Percentiles rank a stretch among this genome's conserved stretches.
These are phyloP conservation scores for Tetragnatha versicolor DNA, from an alignment of 1,140 invertebrate genomes.

Conservation along the genomic window DNA sequence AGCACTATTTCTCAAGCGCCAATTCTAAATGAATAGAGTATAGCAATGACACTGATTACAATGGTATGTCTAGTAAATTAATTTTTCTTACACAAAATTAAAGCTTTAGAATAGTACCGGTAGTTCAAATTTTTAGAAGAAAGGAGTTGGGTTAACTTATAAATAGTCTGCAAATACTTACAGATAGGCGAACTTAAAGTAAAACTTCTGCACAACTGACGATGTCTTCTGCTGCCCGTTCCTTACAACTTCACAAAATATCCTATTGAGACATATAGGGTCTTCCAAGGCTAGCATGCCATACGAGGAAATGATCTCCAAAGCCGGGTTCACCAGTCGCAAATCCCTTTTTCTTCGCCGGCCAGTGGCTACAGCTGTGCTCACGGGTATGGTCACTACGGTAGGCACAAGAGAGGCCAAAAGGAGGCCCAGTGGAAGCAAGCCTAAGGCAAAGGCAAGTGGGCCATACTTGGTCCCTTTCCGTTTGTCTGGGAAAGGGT, in stretches of 20 bases:
- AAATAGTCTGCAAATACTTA: conserved; percentile 33
- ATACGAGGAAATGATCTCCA: conserved; percentile 35
- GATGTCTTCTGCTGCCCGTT: conserved; percentile 25
- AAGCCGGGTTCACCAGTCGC: conserved; percentile 32
- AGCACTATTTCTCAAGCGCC: no score
- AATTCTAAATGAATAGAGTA: no score
- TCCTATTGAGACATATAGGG: conserved; percentile 41
- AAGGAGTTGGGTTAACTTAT: no score
- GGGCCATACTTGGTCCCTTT: conserved; percentile 44
- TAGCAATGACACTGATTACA: no score
- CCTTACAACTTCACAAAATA: conserved; percentile 47
- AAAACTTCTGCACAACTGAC: conserved; percentile 43
- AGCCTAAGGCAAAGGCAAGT: conserved; percentile 46
- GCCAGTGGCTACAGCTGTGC: conserved; percentile 44
- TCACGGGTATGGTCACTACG: conserved; percentile 48
- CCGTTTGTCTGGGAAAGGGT: conserved; percentile 24
- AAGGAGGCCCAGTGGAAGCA: conserved; percentile 44
- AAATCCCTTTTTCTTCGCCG: conserved; percentile 32
- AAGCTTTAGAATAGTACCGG: no score
- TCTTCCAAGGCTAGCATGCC: conserved; percentile 40
- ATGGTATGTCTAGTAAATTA: no score
- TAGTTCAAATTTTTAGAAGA: no score
- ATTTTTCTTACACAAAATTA: no score
- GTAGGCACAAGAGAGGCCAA: conserved; percentile 45
- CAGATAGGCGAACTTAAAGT: conserved; percentile 25